A percentile compares a stretch with the other conserved stretches of the same genome.
Conservation (phyloP, 2,113 vertebrate genomes). For the Esox niger region DNA sequence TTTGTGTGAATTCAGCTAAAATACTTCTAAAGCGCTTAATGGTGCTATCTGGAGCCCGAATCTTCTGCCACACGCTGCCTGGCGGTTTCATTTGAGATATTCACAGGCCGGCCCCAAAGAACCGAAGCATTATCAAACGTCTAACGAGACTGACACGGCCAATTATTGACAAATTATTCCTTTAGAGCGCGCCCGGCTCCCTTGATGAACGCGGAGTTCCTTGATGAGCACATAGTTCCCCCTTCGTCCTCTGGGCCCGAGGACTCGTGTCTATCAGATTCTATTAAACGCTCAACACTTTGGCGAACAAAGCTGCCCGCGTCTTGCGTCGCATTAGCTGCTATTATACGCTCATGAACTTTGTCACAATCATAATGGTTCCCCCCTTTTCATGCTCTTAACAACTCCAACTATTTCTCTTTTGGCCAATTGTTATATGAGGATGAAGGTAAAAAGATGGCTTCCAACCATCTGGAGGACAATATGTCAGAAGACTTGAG, state of each 20-base stretch:
- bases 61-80: constrained; percentile 75
- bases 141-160: constrained; percentile 75
- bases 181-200: constrained; percentile 44
- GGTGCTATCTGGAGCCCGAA: constrained; percentile 67
- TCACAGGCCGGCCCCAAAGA: constrained; percentile 59
- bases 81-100: constrained; percentile 59
- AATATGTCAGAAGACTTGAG: too few relatives aligned
- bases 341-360: constrained; percentile 72
- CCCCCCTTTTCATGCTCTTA: constrained; percentile 14
- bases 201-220: constrained; percentile 48
- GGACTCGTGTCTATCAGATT: constrained; percentile 71
- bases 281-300: constrained; percentile 72
- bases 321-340: constrained; percentile 63
- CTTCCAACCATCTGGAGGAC: too few relatives aligned
- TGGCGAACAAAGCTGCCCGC: constrained; percentile 67
- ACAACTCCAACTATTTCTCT: constrained; percentile 29
- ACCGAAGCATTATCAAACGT: constrained; percentile 65
- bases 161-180: constrained; percentile 81
- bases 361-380: constrained; percentile 59
- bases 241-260: constrained; percentile 48
- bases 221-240: not conserved
- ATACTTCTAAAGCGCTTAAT: constrained; percentile 79
- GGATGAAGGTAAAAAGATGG: too few relatives aligned
- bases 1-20: constrained; percentile 84
- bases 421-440: too few relatives aligned